Percentiles rank a stretch among this genome's conserved stretches.
Evolutionary conservation across 1,140 invertebrate species (phyloP).

Genomic region (Mizuhopecten yessoensis): DNA sequence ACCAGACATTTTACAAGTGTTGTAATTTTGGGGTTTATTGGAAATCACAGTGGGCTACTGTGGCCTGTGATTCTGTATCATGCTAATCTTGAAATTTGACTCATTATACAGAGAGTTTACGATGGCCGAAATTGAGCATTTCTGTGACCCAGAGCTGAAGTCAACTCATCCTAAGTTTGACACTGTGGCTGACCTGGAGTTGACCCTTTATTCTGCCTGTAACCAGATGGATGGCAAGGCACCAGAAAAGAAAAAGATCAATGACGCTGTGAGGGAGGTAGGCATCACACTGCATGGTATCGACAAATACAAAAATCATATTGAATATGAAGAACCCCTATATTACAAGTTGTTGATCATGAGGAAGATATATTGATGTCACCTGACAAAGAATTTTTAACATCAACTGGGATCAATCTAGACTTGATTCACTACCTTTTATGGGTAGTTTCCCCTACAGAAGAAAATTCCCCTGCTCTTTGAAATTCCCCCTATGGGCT

Average conservation of each 20-base stretch:
- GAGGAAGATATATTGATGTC: too few relatives aligned
- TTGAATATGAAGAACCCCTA: background rate
- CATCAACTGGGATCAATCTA: too few relatives aligned
- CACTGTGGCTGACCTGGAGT: conserved; percentile 87
- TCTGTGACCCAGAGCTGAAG: conserved; percentile 96
- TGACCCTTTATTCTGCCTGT: conserved; percentile 96
- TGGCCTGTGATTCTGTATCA: too few relatives aligned
- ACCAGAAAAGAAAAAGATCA: conserved; percentile 78
- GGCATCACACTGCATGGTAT: conserved; percentile 4
- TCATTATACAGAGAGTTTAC: conserved; percentile 92
- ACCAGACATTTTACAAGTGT: too few relatives aligned
- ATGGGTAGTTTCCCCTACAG: too few relatives aligned
- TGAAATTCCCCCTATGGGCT: too few relatives aligned
- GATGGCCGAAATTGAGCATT: conserved; percentile 99
- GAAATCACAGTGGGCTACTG: too few relatives aligned
- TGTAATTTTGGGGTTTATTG: too few relatives aligned
- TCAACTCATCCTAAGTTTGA: conserved; percentile 97
- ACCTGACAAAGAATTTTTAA: too few relatives aligned
- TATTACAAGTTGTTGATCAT: too few relatives aligned
- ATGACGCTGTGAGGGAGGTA: conserved; percentile 84
- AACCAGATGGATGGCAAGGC: conserved; percentile 93
- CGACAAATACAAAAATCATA: background rate
- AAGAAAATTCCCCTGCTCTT: too few relatives aligned
- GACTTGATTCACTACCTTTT: too few relatives aligned
- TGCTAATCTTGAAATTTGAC: background rate